Evolutionary conservation across 2,113 vertebrate species (phyloP).

Genomic region (Hipposideros armiger): DNA sequence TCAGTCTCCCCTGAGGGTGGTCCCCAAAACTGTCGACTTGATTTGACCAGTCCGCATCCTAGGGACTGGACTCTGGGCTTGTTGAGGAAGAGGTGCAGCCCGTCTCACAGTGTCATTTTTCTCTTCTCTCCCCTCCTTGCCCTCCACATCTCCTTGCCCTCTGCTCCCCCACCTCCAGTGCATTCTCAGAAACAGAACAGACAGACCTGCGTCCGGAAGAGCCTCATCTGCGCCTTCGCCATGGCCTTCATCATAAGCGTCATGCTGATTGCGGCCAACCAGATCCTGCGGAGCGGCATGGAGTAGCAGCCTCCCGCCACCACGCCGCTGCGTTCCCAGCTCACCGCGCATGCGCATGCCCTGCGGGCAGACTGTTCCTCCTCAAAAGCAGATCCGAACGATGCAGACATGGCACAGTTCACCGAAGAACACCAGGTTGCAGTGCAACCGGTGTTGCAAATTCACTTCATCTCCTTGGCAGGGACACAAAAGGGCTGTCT

Average conservation of each 20-base stretch:
- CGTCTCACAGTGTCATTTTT: conserved; percentile 26
- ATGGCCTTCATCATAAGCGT: conserved; percentile 99
- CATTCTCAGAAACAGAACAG: conserved; percentile 98
- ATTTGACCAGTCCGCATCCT: no score
- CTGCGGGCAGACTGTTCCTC: conserved; percentile 89
- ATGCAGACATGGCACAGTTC: conserved; percentile 61
- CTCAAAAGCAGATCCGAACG: conserved; percentile 73
- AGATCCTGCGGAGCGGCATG: conserved; percentile 99
- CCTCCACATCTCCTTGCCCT: not conserved
- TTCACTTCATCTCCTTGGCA: conserved; percentile 93
- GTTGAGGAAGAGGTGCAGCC: not conserved
- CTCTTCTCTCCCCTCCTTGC: not conserved
- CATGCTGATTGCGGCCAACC: conserved; percentile 99
- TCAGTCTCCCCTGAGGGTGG: fast-evolving
- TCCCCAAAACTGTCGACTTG: no score
- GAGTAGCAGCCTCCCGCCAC: conserved; percentile 89
- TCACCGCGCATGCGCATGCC: conserved; percentile 94
- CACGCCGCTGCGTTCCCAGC: conserved; percentile 83
- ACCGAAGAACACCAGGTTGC: conserved; percentile 89
- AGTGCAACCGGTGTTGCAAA: conserved; percentile 86
- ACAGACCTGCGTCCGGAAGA: conserved; percentile 99
- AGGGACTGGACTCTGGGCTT: not conserved
- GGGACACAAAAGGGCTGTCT: conserved; percentile 99
- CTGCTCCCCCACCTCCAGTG: conserved; percentile 86
- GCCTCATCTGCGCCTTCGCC: conserved; percentile 99